Evolutionary conservation across 2,797 vertebrate genomes (phyloP), one percentile per base, ranked within the genome.

Genomic region (Coilia nasus): DNA sequence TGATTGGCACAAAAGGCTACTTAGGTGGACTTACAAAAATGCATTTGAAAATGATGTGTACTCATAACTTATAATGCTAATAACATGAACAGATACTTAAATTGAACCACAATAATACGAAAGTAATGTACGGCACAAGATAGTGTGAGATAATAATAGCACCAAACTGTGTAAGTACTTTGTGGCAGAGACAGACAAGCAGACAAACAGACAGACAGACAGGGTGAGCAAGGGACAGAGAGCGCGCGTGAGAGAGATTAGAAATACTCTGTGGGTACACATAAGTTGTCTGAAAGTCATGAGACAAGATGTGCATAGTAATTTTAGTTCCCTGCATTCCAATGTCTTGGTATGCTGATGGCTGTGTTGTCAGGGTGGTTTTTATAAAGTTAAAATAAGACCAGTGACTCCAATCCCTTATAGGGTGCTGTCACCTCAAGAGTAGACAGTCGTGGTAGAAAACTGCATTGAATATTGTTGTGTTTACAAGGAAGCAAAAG

Each of bases 271-370:
- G 17, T 78, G 17, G 71, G 0, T 41, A 41, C 17, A 19, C 71
- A 44, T 35, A 44, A 31, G 31, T 78, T 15, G 31, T 44, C 19
- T 78, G 19, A 35, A 44, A 78, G 35, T 41, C 31, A 1, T 75
- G 28, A 2, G 67, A 41, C 31, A 41, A 41, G 15, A 75, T 75
- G 19, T 6, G 19, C 0, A 35, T 17, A 7, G 44, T 78, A 78
- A 78, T 78, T 78, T 35, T 78, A 44, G 71, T 78, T 78, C 71
- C 35, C 19, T 21, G 35, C 15, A 78, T 78, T 78, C 71, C 71
- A 35, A 17, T 19, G 35, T 35, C 31, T 78, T 21, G 35, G 31
- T 41, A 78, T 41, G 35, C 71, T 44, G 71, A 78, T 31, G 41
- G 71, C 21, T 78, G 31, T 31, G 14, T 41, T 44, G 71, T 78